Evolutionary conservation across 1,140 invertebrate species (phyloP).

Genomic region (Linepithema humile): DNA sequence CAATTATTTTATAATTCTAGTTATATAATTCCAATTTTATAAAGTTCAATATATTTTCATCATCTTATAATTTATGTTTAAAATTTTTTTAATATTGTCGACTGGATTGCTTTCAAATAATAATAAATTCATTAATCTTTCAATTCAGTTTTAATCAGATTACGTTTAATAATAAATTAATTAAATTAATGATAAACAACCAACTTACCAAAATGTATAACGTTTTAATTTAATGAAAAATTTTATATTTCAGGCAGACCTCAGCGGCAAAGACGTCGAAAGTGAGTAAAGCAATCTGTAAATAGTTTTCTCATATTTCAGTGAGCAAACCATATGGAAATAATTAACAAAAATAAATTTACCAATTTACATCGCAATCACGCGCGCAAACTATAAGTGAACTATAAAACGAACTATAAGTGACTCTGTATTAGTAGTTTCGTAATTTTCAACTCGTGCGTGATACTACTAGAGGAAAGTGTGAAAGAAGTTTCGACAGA

Average conservation of each 20-base stretch:
- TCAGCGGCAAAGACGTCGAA: slow-evolving; percentile 89
- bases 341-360: background rate
- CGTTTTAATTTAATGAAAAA: background rate
- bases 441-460: background rate
- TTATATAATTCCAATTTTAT: too few species aligned
- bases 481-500: background rate
- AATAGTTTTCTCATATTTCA: background rate
- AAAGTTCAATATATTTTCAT: too few species aligned
- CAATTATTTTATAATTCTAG: too few species aligned
- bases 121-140: background rate
- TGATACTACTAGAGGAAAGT: slow-evolving; percentile 2
- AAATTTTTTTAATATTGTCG: background rate
- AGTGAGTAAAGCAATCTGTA: slow-evolving; percentile 86
- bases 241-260: slow-evolving; percentile 87
- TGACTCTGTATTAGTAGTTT: slow-evolving; percentile 2
- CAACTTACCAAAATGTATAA: background rate
- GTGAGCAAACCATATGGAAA: background rate
- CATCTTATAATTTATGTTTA: too few species aligned
- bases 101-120: background rate
- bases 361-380: background rate
- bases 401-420: slow-evolving; percentile 40
- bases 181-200: too few species aligned
- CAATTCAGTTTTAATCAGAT: too few species aligned
- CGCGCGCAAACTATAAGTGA: too few species aligned
- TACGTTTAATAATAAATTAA: too few species aligned